A percentile compares a stretch with the other conserved stretches of the same genome.
Evolutionary conservation across 2,113 vertebrate species (phyloP).

Genomic region (Gallinago jamesoni): DNA sequence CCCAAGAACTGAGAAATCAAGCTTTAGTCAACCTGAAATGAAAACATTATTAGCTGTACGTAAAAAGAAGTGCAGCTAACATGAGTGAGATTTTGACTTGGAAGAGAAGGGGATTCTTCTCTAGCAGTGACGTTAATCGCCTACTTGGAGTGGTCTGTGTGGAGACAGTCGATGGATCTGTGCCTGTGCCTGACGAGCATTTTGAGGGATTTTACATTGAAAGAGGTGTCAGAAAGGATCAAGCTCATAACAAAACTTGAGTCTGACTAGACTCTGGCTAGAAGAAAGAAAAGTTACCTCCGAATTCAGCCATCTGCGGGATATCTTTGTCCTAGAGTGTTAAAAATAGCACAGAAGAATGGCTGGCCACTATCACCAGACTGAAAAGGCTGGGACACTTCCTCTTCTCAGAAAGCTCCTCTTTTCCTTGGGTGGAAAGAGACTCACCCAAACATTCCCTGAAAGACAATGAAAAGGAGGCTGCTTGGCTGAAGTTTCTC

Average conservation of each 20-base stretch:
- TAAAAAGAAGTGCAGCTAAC: neutral
- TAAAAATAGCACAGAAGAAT: constrained; percentile 15
- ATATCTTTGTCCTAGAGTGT: neutral
- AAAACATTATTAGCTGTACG: neutral
- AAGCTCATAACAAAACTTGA: neutral
- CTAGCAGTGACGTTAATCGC: neutral
- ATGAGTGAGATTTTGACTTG: neutral
- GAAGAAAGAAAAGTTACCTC: neutral
- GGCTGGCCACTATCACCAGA: neutral
- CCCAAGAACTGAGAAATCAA: neutral
- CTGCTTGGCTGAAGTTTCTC: neutral
- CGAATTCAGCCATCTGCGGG: neutral
- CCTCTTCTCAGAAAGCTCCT: neutral
- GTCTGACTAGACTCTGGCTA: neutral
- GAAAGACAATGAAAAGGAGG: neutral
- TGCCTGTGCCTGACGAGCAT: neutral
- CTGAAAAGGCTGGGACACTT: neutral
- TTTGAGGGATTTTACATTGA: neutral
- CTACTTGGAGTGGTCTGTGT: neutral
- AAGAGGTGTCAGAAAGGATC: constrained; percentile 5
- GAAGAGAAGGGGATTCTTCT: neutral
- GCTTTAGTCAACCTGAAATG: neutral
- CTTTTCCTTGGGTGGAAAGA: neutral
- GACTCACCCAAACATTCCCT: neutral
- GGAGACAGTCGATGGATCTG: neutral